phyloP scores from a whole-genome alignment of 2,888 invertebrate genomes.

The Conistra vaccinii region DNA sequence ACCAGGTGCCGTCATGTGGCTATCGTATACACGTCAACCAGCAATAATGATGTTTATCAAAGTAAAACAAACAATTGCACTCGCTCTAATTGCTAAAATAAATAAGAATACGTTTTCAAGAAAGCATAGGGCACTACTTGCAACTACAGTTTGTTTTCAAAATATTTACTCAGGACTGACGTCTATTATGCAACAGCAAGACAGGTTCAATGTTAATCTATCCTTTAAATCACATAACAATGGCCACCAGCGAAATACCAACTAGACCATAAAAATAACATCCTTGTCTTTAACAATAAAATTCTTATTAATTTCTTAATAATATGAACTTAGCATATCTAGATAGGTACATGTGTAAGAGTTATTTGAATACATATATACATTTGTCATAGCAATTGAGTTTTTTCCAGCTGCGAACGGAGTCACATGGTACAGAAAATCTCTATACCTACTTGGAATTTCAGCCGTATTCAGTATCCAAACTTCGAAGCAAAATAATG shows the following conservation, averaged over 20 bases:
- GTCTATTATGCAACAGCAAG: slow-evolving; percentile 5
- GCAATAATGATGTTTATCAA: neutral
- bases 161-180: neutral
- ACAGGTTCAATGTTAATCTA: slow-evolving; percentile 21
- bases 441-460: neutral
- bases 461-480: neutral
- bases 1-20: neutral
- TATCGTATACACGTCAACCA: neutral
- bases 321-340: neutral
- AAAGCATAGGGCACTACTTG: neutral
- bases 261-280: slow-evolving; percentile 41
- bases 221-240: slow-evolving; percentile 20
- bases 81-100: neutral
- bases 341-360: neutral
- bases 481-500: neutral
- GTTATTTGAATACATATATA: slow-evolving; percentile 24
- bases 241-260: slow-evolving; percentile 42
- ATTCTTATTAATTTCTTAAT: neutral
- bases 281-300: slow-evolving; percentile 17
- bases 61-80: neutral
- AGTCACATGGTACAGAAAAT: neutral
- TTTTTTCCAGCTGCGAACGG: neutral
- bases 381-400: neutral
- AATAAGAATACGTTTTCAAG: neutral
- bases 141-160: slow-evolving; percentile 8